Evolutionary conservation across 2,797 vertebrate genomes (phyloP), one percentile per base, ranked within the genome.

Genomic region (Pseudochirops corinnae): DNA sequence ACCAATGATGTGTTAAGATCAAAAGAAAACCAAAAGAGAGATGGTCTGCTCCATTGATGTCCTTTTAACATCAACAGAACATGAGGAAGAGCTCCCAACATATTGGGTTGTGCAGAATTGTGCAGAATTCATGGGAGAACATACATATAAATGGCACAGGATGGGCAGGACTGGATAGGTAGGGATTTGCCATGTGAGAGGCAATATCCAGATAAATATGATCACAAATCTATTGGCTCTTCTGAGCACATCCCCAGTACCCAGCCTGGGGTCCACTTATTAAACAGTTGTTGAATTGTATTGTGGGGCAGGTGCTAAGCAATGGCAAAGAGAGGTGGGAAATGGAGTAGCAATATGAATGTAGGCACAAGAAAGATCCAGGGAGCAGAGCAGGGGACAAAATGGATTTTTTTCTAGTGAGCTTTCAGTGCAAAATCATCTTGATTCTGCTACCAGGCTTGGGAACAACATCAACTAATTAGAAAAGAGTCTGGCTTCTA

Each of bases 311-410:
- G 53, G 50, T 95, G 91, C 31, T 93, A 52, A 94, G 91, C n/a
- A 55, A 46, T 91, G 55, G 7, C 92, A 56, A 90, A 96, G 21
- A 96, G 52, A 94, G 14, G 93, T 6, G 60, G 60, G 93, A 96
- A 90, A 16, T 53, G 3, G 39, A 24, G 16, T 92, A 94, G 93
- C 10, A 4, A 46, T 33, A 74, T 90, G 96, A 96, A 92, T 55
- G n/a, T 39, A 90, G 92, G 94, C 10, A 96, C 92, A 95, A 87
- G 55, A 97, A 92, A 97, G 87, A 93, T 52, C 90, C 31, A 58
- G 74, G 91, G 50, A 52, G 3, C 24, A 90, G 3, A 90, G 62
- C 92, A 92, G 50, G 11, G 53, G 82, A 94, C 91, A 29, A 93
- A 92, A 90, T 26, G 91, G 16, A 55, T 87, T 58, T 91, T 26